Evolutionary conservation across 2,113 vertebrate genomes (phyloP).

Genomic region (Petrocephalus microphthalmus): DNA sequence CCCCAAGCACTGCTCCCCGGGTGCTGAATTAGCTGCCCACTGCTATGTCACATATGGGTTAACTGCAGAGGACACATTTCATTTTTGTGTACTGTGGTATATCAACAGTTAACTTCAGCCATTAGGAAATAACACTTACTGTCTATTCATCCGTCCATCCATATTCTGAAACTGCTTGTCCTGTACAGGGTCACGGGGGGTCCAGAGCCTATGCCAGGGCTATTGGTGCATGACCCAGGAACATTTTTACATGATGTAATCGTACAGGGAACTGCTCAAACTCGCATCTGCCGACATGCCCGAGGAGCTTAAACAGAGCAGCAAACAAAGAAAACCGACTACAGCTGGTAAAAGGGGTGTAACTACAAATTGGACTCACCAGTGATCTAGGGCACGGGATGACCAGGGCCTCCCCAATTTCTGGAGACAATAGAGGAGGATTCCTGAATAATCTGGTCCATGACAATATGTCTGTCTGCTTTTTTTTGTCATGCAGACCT

Average conservation of each 20-base stretch:
- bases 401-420: background rate
- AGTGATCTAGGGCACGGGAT: background rate
- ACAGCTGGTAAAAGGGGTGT: background rate
- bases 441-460: background rate
- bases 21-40: no score
- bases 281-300: background rate
- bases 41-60: no score
- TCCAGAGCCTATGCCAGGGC: no score
- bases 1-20: no score
- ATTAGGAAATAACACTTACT: background rate
- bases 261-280: background rate
- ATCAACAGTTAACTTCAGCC: background rate
- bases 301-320: background rate
- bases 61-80: no score
- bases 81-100: no score
- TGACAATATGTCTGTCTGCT: background rate
- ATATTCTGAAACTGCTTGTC: no score
- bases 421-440: background rate
- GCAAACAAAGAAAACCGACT: background rate
- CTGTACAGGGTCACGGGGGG: no score
- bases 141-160: no score
- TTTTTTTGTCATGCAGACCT: background rate
- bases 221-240: background rate
- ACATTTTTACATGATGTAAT: background rate
- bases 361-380: background rate